phyloP scores from a whole-genome alignment of 2,113 vertebrate species.

The Carassius gibelio region DNA sequence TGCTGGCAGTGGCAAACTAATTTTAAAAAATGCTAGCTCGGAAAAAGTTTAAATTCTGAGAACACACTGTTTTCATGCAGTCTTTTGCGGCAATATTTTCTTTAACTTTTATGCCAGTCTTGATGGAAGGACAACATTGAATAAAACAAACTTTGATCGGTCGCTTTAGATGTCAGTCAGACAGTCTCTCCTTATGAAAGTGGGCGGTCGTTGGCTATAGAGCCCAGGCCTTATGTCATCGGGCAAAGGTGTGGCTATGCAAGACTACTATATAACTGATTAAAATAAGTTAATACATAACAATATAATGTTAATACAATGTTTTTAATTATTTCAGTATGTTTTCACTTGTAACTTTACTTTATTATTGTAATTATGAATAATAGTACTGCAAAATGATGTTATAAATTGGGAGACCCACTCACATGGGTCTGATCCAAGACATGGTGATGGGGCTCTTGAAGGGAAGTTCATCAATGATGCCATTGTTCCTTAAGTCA shows the following conservation, averaged over 20 bases:
- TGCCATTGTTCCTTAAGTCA: slow-evolving; percentile 88
- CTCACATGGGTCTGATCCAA: slow-evolving; percentile 83
- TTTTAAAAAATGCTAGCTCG: no score
- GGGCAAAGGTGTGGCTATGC: neutral
- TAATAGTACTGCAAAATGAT: neutral
- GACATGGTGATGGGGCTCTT: slow-evolving; percentile 95
- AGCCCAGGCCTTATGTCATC: neutral
- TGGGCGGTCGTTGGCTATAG: neutral
- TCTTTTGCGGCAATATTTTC: neutral
- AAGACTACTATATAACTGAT: neutral
- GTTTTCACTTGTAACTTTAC: neutral
- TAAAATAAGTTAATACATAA: neutral
- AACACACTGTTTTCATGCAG: neutral
- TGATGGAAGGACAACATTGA: neutral
- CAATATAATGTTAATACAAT: neutral
- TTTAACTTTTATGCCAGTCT: neutral
- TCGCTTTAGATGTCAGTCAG: neutral
- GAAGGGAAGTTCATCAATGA: slow-evolving; percentile 97
- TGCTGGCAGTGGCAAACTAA: no score
- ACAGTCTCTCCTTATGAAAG: neutral
- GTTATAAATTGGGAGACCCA: neutral
- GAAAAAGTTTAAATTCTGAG: neutral
- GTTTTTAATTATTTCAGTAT: neutral
- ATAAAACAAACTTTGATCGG: neutral
- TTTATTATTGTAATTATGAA: neutral